These are phyloP conservation scores for Pedicia rivosa DNA, from an alignment of 2,888 invertebrate species.

Conservation along the genomic window DNA sequence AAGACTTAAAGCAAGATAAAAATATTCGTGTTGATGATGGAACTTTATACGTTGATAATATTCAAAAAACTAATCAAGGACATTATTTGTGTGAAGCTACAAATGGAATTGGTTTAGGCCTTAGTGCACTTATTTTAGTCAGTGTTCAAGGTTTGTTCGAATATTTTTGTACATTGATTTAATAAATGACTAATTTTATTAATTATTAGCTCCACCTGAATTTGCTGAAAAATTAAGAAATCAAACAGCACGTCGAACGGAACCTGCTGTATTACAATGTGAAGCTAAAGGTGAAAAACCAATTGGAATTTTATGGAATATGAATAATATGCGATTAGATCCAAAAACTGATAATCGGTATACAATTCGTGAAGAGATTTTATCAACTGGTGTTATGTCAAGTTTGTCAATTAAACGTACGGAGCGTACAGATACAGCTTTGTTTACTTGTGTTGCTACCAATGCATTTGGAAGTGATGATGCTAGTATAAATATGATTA, in stretches of 20 bases:
- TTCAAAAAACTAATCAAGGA: conserved; percentile 86
- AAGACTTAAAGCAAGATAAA: conserved; percentile 79
- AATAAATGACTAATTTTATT: conserved; percentile 14
- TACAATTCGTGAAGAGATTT: conserved; percentile 73
- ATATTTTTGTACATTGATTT: conserved; percentile 16
- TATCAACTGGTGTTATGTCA: conserved; percentile 73
- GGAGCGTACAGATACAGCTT: conserved; percentile 73
- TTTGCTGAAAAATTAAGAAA: conserved; percentile 84
- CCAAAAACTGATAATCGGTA: conserved; percentile 77
- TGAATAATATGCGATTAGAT: conserved; percentile 83
- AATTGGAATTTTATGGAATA: conserved; percentile 87
- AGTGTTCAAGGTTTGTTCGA: conserved; percentile 52
- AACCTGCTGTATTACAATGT: conserved; percentile 81
- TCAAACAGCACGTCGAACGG: conserved; percentile 78
- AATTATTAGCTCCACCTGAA: conserved; percentile 63
- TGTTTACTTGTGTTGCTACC: conserved; percentile 84
- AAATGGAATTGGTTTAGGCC: conserved; percentile 87
- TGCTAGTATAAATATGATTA: conserved; percentile 88
- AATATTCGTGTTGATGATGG: conserved; percentile 91
- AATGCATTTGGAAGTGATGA: conserved; percentile 90
- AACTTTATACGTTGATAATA: conserved; percentile 74
- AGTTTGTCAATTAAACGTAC: conserved; percentile 80
- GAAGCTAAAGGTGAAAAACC: conserved; percentile 91
- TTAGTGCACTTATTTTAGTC: conserved; percentile 85
- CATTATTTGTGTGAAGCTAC: conserved; percentile 92